These are phyloP conservation scores for Manduca sexta DNA, from an alignment of 1,140 invertebrate genomes.

Conservation along the genomic window DNA sequence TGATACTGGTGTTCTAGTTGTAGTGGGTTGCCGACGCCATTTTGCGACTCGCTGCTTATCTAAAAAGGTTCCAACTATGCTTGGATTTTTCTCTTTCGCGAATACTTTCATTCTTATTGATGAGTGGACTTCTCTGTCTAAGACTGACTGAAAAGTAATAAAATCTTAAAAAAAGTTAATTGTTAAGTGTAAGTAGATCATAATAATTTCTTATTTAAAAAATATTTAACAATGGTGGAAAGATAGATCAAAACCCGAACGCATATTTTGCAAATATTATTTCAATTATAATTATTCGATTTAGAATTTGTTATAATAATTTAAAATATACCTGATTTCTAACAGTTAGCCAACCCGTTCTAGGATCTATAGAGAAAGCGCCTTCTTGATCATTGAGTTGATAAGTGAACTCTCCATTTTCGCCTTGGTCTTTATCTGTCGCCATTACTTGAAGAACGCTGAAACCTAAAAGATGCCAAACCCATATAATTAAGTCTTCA, in stretches of 20 bases:
- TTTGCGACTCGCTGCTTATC: conserved; percentile 57
- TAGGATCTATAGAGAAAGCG: conserved; percentile 86
- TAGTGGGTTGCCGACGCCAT: conserved; percentile 40
- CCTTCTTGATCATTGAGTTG: conserved; percentile 82
- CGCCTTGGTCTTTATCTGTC: conserved; percentile 84
- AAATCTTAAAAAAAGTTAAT: not conserved
- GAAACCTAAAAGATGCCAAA: conserved; percentile 77
- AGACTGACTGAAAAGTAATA: conserved; percentile 74
- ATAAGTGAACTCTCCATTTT: conserved; percentile 89
- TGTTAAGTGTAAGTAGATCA: not conserved
- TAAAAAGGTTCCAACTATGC: conserved; percentile 69
- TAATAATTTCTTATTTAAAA: not conserved
- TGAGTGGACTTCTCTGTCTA: conserved; percentile 85
- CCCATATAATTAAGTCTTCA: no score
- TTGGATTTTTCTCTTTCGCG: conserved; percentile 82
- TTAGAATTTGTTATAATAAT: no score
- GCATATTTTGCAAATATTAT: no score
- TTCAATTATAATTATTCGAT: no score
- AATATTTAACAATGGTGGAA: no score
- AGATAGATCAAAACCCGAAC: no score
- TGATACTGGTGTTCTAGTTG: conserved; percentile 16
- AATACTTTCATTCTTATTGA: conserved; percentile 82
- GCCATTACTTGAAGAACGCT: conserved; percentile 88
- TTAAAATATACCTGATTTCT: conserved; percentile 73
- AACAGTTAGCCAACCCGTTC: conserved; percentile 89